A percentile compares a stretch with the other conserved stretches of the same genome.
phyloP scores from a whole-genome alignment of 2,797 vertebrate species.

The Typhlichthys subterraneus region DNA sequence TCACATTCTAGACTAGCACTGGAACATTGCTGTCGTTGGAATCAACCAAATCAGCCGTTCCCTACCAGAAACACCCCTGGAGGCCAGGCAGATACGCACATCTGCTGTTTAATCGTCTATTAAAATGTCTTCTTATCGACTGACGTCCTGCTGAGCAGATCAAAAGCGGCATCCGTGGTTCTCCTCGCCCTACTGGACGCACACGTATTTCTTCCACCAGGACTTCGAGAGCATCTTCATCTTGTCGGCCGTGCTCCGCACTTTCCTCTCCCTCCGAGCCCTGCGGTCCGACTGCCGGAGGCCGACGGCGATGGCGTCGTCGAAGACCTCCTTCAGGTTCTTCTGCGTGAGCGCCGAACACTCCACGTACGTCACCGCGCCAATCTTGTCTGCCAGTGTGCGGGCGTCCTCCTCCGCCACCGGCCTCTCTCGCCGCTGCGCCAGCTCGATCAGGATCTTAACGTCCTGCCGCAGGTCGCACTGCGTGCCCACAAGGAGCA shows the following conservation, averaged over 20 bases:
- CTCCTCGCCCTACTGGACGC: conserved; percentile 69
- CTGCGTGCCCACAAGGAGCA: conserved; percentile 87
- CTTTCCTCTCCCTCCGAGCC: conserved; percentile 75
- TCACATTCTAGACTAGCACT: conserved; percentile 38
- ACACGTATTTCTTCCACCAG: conserved; percentile 89
- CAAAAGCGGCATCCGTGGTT: conserved; percentile 5
- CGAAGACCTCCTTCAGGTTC: conserved; percentile 89
- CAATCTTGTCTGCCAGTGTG: conserved; percentile 77
- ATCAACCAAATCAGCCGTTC: conserved; percentile 17
- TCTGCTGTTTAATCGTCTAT: not conserved
- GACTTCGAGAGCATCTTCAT: conserved; percentile 87
- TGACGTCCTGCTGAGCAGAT: not conserved
- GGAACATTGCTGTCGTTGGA: conserved; percentile 30
- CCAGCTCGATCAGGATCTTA: conserved; percentile 85
- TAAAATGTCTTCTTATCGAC: not conserved
- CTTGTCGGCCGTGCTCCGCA: conserved; percentile 81
- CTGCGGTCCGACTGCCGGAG: conserved; percentile 76
- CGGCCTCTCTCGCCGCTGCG: conserved; percentile 77
- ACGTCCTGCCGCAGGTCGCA: conserved; percentile 87
- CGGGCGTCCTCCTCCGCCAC: conserved; percentile 79
- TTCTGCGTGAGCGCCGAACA: conserved; percentile 88
- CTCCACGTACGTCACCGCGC: conserved; percentile 82
- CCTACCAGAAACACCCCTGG: conserved; percentile 7
- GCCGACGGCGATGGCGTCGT: conserved; percentile 81
- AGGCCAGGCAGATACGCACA: conserved; percentile 11